Base-by-base conservation (phyloP, 2,113 vertebrate genomes). In the Clarias macrocephalus region DNA sequence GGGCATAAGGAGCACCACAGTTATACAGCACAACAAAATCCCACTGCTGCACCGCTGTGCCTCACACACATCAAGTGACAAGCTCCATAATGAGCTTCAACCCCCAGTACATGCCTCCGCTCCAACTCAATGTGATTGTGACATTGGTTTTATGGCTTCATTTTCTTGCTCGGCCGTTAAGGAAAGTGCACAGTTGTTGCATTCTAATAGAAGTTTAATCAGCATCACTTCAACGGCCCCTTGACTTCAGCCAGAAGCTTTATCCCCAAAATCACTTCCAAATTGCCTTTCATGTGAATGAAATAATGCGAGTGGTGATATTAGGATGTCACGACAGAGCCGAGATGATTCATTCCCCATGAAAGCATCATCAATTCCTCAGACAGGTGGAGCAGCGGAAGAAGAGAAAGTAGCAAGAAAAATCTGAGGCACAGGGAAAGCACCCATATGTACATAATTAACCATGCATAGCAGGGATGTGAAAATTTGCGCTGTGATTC, bases 361-460 rank as follows among this genome's bases (percentile, higher is more conserved):
- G 77, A 87, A 84, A 59, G n/a, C 65, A 83, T 77, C 77, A 87
- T 87, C 82, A 57, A 76, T 85, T 85, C 83, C 83, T 63, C 77
- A 70, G 84, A 85, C 80, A 88, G 77, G 86, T 80, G 88, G 84
- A 72, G 82, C 18, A 54, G 56, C 72, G 18, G 84, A 66, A 72
- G 62, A 82, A 70, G 86, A 9, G 37, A 82, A 33, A 66, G 86
- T 57, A 76, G 77, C 21, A 83, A 83, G 82, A 89, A 33, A 77
- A 68, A 73, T 84, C 60, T 13, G 83, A 77, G 70, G 56, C 86
- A 68, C 56, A 23, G 56, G 79, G 56, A 83, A 72, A 85, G 83
- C 54, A n/a, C 62, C 86, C 89, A 83, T 83, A 88, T 86, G 89
- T 85, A 76, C 73, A 80, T 89, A 85, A 86, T 87, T 89, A 89